Conservation (phyloP, 1,140 invertebrate species). For the Octopus sinensis region DNA sequence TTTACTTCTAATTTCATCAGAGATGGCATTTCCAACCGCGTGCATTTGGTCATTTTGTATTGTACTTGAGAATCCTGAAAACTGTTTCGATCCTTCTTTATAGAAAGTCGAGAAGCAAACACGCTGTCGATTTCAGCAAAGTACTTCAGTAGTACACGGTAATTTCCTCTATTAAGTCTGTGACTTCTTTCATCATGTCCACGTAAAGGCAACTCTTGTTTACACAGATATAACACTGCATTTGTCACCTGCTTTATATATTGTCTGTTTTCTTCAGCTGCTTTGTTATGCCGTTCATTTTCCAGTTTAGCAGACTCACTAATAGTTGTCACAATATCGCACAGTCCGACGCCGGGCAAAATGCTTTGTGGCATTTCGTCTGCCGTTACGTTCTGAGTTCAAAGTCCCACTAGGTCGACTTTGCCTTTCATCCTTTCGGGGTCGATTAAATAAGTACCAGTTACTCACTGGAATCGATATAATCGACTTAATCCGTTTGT, state of each 20-base stretch:
- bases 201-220: neutral
- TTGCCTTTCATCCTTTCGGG: no score
- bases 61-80: neutral
- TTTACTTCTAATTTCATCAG: neutral
- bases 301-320: neutral
- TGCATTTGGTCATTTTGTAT: neutral
- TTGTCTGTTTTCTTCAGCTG: neutral
- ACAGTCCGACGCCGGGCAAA: neutral
- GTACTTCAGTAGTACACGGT: neutral
- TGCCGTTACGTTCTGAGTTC: no score
- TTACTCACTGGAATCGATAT: no score
- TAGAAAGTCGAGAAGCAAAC: neutral
- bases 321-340: neutral
- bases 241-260: neutral
- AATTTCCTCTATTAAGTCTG: neutral
- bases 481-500: no score
- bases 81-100: neutral
- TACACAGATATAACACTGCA: neutral
- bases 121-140: neutral
- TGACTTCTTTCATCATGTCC: neutral
- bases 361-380: no score
- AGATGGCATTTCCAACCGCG: neutral
- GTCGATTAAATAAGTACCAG: no score
- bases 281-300: neutral
- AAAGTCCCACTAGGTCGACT: no score